Evolutionary conservation across 1,140 invertebrate species (phyloP), one percentile per base, ranked within the genome.

Genomic region (Euura lappo): DNA sequence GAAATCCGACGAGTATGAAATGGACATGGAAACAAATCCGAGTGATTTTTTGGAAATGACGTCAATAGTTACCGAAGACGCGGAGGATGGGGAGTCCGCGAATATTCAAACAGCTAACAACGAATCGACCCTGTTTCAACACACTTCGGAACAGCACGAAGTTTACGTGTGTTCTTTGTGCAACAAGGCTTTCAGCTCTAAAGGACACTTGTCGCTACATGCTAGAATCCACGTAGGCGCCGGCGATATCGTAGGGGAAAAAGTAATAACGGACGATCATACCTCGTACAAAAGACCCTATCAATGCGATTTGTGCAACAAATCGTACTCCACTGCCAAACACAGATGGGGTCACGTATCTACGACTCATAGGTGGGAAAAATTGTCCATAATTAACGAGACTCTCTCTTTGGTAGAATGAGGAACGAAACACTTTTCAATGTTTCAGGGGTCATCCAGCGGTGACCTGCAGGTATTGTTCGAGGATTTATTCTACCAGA

Each of bases 261-360:
- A 87, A 75, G 87, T 88, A 65, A 85, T 88, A 72, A 88, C 87
- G 8, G 86, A 87, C 68, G 86, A 87, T 72, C 86, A 87, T 72
- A 87, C 87, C 6, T 88, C 87, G 0, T 88, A 86, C 72, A 87
- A 87, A 76, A 88, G 88, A 74, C 87, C 88, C 8, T 89, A 88
- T 71, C 86, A 85, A 60, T 90, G 89, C 71, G 89, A 90, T 77
- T 83, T 90, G 6, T 90, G 89, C 77, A 86, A 86, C 75, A 90
- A 89, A 75, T 86, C 88, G 3, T 89, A 89, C 77, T 88, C 88
- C 3, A 88, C 88, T 2, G 87, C 89, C 0, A 89, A 90, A 77
- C 89, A 90, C 77, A 83, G 88, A 45, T 90, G 89, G 89, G 88
- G 88, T 65, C 89, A 90, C 70, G 89, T 90, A 10, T 89, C 87